Conservation (phyloP, 2,797 vertebrate species). For the Acanthopagrus latus region DNA sequence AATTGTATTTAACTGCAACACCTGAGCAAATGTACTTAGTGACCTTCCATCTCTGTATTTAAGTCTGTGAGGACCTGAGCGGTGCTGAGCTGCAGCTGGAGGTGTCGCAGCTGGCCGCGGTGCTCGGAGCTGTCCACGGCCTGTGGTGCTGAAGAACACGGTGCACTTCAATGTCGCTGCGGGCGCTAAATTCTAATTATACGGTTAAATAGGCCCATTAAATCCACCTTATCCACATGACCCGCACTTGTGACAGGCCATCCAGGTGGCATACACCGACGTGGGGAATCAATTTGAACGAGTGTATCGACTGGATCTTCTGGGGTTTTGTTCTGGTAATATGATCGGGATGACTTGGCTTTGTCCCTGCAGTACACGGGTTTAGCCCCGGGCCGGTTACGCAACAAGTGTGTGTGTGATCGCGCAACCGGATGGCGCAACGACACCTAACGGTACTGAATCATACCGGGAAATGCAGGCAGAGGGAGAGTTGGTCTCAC, state of each 20-base stretch:
- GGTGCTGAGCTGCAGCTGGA: slow-evolving; percentile 15
- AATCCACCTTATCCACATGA: slow-evolving; percentile 33
- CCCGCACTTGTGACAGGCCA: slow-evolving; percentile 44
- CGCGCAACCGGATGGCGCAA: no score
- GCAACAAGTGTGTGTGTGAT: no score
- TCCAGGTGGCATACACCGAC: slow-evolving; percentile 41
- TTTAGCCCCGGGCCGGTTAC: not conserved
- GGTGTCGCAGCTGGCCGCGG: slow-evolving; percentile 31
- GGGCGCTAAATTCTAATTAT: slow-evolving; percentile 57
- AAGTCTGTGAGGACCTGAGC: no score
- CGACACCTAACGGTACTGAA: not conserved
- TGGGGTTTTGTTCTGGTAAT: slow-evolving; percentile 15
- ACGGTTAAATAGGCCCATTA: slow-evolving; percentile 44
- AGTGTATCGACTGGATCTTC: not conserved
- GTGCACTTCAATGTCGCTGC: slow-evolving; percentile 18
- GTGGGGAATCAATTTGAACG: slow-evolving; percentile 44
- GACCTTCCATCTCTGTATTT: no score
- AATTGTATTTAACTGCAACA: no score
- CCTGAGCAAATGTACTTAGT: no score
- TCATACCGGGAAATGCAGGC: not conserved
- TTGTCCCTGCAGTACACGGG: slow-evolving; percentile 3
- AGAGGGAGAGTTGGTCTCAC: no score
- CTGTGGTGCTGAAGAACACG: slow-evolving; percentile 72
- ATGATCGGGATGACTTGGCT: not conserved
- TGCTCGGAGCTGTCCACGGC: slow-evolving; percentile 71